These are phyloP conservation scores for Iselma pallidipennis DNA, from an alignment of 2,888 invertebrate genomes.

Conservation along the genomic window DNA sequence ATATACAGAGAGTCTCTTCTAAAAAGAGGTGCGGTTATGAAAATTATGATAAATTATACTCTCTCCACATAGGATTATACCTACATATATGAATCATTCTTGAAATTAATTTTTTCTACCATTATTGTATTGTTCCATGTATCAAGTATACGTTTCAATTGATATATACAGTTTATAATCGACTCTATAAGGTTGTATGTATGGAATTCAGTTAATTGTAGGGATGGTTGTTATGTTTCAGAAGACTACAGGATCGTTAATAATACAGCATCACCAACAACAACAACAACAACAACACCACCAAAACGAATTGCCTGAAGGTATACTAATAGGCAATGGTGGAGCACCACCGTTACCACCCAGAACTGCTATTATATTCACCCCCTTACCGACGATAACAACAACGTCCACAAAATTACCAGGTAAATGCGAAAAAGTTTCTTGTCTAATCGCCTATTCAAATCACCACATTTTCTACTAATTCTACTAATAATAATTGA, in stretches of 20 bases:
- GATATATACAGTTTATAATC: not conserved
- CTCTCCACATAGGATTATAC: not conserved
- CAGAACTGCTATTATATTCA: constrained; percentile 47
- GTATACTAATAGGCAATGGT: not conserved
- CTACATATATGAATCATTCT: not conserved
- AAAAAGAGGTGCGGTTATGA: not conserved
- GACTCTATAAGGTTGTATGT: not conserved
- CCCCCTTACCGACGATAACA: constrained; percentile 36
- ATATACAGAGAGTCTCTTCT: not conserved
- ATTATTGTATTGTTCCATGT: not conserved
- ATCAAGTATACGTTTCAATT: not conserved
- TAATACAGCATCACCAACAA: constrained; percentile 32
- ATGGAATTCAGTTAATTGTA: constrained; percentile 4
- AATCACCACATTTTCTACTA: constrained; percentile 6
- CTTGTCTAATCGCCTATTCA: constrained; percentile 4
- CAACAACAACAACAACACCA: constrained; percentile 12
- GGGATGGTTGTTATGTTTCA: constrained; percentile 31
- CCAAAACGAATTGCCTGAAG: not conserved
- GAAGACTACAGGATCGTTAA: constrained; percentile 35
- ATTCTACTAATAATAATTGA: not conserved
- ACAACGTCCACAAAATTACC: constrained; percentile 5
- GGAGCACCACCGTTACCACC: constrained; percentile 50
- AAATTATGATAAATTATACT: not conserved
- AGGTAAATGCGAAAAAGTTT: not conserved
- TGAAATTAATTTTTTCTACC: not conserved